A percentile compares a stretch with the other conserved stretches of the same genome.
phyloP scores from a whole-genome alignment of 2,888 invertebrate genomes.

The Lamellibrachia columna region DNA sequence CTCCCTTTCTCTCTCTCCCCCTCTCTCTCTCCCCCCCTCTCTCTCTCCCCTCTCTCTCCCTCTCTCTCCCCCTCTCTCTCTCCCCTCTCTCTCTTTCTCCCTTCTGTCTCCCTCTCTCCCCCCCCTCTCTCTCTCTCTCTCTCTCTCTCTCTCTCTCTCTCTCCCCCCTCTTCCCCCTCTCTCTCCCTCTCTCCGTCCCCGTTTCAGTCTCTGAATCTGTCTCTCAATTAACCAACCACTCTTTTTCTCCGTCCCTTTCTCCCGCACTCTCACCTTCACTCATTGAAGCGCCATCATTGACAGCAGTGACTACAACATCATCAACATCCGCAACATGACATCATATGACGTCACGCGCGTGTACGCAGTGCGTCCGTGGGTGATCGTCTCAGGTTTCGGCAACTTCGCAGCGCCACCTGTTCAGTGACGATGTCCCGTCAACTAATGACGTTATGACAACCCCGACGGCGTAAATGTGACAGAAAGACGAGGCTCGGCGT shows the following conservation, averaged over 20 bases:
- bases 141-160: background rate
- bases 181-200: too few species aligned
- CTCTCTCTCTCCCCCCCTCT: background rate
- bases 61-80: too few species aligned
- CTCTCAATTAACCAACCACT: too few species aligned
- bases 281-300: background rate
- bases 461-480: background rate
- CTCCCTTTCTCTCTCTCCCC: background rate
- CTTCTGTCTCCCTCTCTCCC: too few species aligned
- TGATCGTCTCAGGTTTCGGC: background rate
- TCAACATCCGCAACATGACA: background rate
- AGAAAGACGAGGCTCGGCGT: background rate
- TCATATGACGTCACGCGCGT: background rate
- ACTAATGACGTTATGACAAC: conserved; percentile 6
- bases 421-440: background rate
- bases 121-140: background rate
- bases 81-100: too few species aligned
- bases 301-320: background rate
- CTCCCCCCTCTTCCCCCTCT: background rate
- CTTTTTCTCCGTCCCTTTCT: too few species aligned
- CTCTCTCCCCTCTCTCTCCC: too few species aligned
- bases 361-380: background rate
- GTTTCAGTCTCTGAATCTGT: too few species aligned
- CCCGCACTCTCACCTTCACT: background rate
- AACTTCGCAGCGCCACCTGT: conserved; percentile 3